phyloP scores from a whole-genome alignment of 2,888 invertebrate species.

The Priapulus caudatus region DNA sequence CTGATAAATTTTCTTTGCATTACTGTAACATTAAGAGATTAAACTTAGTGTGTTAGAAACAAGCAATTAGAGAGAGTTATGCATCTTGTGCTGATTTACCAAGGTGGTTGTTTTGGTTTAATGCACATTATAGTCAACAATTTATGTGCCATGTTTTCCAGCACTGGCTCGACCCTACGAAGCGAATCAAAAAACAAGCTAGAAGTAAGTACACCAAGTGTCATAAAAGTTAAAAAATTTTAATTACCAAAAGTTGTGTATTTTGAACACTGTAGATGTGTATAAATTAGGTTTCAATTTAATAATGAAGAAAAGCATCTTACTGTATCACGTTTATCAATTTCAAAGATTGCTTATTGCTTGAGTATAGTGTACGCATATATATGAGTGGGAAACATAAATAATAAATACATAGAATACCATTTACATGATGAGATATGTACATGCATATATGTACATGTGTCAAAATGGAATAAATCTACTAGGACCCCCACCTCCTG shows the following conservation, averaged over 20 bases:
- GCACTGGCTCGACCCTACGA: slow-evolving; percentile 88
- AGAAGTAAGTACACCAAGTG: slow-evolving; percentile 56
- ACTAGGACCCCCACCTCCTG: no score
- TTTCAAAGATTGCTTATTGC: no score
- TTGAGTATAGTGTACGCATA: no score
- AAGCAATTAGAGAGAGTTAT: no score
- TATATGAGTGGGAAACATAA: no score
- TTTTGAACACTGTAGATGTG: no score
- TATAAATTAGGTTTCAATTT: no score
- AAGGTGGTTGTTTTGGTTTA: background rate
- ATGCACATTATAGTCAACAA: background rate
- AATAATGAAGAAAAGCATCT: no score
- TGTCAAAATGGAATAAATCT: background rate
- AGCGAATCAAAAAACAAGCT: slow-evolving; percentile 77
- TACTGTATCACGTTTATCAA: no score
- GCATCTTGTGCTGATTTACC: background rate
- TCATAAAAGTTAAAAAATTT: background rate
- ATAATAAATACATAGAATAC: no score
- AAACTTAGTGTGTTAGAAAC: background rate
- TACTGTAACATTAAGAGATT: background rate
- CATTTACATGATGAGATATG: background rate
- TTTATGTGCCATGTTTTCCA: slow-evolving; percentile 44
- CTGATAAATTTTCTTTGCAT: background rate
- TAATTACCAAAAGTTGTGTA: no score
- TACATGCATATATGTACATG: background rate